Evolutionary conservation across 2,113 vertebrate genomes (phyloP), one percentile per base, ranked within the genome.

Genomic region (Lepus timidus): DNA sequence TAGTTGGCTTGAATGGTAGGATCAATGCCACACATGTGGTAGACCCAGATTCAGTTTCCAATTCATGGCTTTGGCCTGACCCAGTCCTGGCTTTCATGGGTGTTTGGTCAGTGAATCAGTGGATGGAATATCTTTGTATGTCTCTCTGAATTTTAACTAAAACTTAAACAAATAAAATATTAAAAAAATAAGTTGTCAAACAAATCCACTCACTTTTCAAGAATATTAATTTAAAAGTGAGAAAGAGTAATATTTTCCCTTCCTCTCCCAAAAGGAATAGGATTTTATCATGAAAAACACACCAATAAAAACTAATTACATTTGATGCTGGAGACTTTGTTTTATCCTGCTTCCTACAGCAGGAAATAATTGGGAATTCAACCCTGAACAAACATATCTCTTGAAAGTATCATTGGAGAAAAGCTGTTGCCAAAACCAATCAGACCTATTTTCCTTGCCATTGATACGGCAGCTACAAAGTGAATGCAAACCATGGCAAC

Each of bases 281-380:
- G 27, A 95, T 92, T 89, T 90, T 90, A 74, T 92, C 88, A 92
- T 91, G 90, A 88, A 78, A 88, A 85, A 76, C 25, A 95, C 96
- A 75, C 88, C 64, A 94, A 58, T 88, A 92, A 65, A 88, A 91
- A 87, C 85, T 92, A 94, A 92, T 83, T 95, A 71, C 61, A 87
- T 76, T 61, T 78, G 88, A 96, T 94, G 20, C 61, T 73, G 20
- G 62, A 88, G 20, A 90, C 68, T 39, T 82, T 95, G 78, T 79
- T 95, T 92, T 70, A 81, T 70, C 36, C 73, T 84, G 39, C 58
- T 85, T 92, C 76, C 88, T 74, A 92, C 52, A 95, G 86, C 86
- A 88, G 88, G 70, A 91, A 83, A 58, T 93, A 95, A 96, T 84
- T 95, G 74, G 36, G 65, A 95, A 96, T 94, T 91, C 93, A 97